Conservation (phyloP, 1,140 invertebrate genomes). For the Drosophila varians region DNA sequence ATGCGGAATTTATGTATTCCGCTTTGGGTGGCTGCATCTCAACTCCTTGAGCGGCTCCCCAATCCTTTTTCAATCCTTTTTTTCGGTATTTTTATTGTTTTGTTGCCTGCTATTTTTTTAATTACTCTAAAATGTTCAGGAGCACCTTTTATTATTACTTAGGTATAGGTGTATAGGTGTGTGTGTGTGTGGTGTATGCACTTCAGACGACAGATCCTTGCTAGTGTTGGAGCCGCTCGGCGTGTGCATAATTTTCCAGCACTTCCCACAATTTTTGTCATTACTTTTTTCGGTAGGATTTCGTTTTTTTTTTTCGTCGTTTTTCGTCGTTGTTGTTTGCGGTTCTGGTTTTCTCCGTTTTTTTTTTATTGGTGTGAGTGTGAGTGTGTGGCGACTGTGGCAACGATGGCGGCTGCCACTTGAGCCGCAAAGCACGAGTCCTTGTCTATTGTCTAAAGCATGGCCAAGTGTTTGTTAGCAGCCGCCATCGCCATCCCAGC, state of each 20-base stretch:
- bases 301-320: constrained; percentile 35
- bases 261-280: constrained; percentile 79
- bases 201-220: constrained; percentile 66
- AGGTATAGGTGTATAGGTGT: neutral
- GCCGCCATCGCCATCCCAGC: constrained; percentile 29
- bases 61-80: constrained; percentile 32
- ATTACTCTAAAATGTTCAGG: constrained; percentile 80
- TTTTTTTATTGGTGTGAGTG: constrained; percentile 11
- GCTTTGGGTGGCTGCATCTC: constrained; percentile 53
- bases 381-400: constrained; percentile 22
- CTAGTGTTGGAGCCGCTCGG: constrained; percentile 12
- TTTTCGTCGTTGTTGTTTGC: constrained; percentile 37
- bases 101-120: constrained; percentile 67
- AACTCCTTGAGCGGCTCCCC: constrained; percentile 52
- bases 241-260: constrained; percentile 81
- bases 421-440: constrained; percentile 77
- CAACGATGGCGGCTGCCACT: constrained; percentile 66
- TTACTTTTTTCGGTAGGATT: constrained; percentile 71
- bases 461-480: constrained; percentile 81
- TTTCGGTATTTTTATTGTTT: constrained; percentile 26
- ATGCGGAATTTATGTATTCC: constrained; percentile 62
- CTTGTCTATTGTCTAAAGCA: constrained; percentile 81
- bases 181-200: constrained; percentile 20
- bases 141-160: constrained; percentile 74
- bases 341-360: constrained; percentile 28